Evolutionary conservation across 2,113 vertebrate genomes (phyloP), one percentile per base, ranked within the genome.

Genomic region (Oreocharis arfaki): DNA sequence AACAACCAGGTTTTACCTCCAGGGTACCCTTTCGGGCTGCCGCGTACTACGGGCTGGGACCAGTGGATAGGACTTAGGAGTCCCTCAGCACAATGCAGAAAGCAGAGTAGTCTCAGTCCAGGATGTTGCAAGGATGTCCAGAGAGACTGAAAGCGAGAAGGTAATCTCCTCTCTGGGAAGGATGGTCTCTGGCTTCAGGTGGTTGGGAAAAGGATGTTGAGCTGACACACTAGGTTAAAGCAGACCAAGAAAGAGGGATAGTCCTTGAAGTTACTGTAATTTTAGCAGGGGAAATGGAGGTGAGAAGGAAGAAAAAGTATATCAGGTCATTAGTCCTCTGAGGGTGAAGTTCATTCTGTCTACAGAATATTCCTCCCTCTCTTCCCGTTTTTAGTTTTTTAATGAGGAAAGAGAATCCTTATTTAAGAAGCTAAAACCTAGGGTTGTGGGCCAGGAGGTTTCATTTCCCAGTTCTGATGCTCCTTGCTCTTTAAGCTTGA

Each of bases 1-100:
- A 95, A 94, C 82, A 95, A 60, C 49, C 79, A 90, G 82, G 64
- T 92, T 95, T 90, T 92, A 92, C 95, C 95, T 89, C 92, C 73
- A 87, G 95, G 86, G 83, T 93, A 90, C 76, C 80, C 83, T 95
- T 93, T 71, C 2, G 35, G 90, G 71, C 79, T 92, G 71, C 55
- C 37, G 14, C 0, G 6, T 95, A 49, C 33, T 68, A 19, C 1
- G 23, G 76, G 64, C 56, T 81, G 76, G 67, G 88, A 78, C 6
- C 35, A 64, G 53, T 3, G 1, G 56, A 12, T 90, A 80, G 80
- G 67, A 80, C 73, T 93, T 89, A 5, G 44, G 59, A 52, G 64
- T 88, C 71, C 68, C 65, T 60, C 60, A 68, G n/a, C 57, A 55
- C 0, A 0, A 35, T 68, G 33, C 47, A 64, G 81, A 87, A 78